Conservation (phyloP, 2,113 vertebrate species). For the Rhizomys pruinosus region DNA sequence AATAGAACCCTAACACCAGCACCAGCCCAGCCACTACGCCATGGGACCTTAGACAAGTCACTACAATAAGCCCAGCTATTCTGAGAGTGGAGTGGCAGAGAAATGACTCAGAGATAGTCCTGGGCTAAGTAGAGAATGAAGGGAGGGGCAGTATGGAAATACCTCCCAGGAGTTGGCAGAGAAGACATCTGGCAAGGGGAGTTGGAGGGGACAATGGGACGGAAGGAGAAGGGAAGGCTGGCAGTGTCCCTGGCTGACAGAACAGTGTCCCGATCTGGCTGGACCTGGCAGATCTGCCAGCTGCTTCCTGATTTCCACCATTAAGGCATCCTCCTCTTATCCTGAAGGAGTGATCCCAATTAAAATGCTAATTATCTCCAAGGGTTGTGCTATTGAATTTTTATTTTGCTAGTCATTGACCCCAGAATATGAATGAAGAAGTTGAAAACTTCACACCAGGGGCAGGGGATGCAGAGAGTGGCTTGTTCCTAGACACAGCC, state of each 20-base stretch:
- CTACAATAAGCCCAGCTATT: neutral
- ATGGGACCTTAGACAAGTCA: neutral
- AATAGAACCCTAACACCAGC: rapidly evolving
- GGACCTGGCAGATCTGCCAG: slow-evolving; percentile 42
- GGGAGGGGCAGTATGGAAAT: neutral
- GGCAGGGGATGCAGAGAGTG: neutral
- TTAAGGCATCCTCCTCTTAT: neutral
- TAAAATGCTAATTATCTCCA: slow-evolving; percentile 77
- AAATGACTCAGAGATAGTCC: neutral
- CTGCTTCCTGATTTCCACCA: slow-evolving; percentile 17
- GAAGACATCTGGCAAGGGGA: neutral
- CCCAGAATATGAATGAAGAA: neutral
- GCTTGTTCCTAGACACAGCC: neutral
- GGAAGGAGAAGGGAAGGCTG: neutral
- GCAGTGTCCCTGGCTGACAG: neutral
- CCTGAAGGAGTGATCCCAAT: slow-evolving; percentile 68
- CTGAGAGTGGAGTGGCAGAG: neutral
- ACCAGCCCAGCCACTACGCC: neutral
- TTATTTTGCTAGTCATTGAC: slow-evolving; percentile 54
- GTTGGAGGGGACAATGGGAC: neutral
- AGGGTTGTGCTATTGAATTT: slow-evolving; percentile 36
- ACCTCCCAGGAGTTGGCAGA: rapidly evolving
- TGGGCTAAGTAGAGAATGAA: neutral
- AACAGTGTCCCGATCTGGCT: neutral
- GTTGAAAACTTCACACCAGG: neutral